Conservation (phyloP, 2,113 vertebrate species). For the Myrmecobius fasciatus region DNA sequence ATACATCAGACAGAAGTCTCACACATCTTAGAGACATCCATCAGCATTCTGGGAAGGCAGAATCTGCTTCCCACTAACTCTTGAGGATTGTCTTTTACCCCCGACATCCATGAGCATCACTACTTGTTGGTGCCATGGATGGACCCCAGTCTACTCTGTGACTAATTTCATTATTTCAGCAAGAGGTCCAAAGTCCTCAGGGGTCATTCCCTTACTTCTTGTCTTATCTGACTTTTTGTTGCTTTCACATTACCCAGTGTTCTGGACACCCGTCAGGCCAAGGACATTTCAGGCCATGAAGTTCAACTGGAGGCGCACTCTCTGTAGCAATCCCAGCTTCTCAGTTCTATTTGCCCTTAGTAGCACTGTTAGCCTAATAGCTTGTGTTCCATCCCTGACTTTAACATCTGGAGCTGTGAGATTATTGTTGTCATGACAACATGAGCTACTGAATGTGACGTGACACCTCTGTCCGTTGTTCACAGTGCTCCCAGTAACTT, state of each 20-base stretch:
- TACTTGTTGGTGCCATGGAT: neutral
- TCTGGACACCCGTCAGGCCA: neutral
- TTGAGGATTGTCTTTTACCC: neutral
- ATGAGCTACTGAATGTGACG: neutral
- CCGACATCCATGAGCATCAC: neutral
- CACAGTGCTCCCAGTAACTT: neutral
- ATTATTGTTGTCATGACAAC: neutral
- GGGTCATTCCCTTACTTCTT: neutral
- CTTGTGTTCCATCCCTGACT: neutral
- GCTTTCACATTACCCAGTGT: neutral
- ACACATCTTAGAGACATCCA: neutral
- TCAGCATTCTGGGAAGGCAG: neutral
- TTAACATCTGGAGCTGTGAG: neutral
- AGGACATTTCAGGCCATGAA: neutral
- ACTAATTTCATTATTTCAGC: neutral
- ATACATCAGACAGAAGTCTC: neutral
- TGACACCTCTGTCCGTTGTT: neutral
- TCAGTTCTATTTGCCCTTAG: neutral
- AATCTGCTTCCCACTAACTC: neutral
- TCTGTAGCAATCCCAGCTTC: neutral
- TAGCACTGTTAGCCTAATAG: neutral
- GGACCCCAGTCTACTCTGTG: neutral
- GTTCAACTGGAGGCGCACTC: neutral
- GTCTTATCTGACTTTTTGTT: neutral
- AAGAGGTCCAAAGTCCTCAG: neutral